Conservation (phyloP, 2,888 invertebrate genomes). For the Hyppa rectilinea region DNA sequence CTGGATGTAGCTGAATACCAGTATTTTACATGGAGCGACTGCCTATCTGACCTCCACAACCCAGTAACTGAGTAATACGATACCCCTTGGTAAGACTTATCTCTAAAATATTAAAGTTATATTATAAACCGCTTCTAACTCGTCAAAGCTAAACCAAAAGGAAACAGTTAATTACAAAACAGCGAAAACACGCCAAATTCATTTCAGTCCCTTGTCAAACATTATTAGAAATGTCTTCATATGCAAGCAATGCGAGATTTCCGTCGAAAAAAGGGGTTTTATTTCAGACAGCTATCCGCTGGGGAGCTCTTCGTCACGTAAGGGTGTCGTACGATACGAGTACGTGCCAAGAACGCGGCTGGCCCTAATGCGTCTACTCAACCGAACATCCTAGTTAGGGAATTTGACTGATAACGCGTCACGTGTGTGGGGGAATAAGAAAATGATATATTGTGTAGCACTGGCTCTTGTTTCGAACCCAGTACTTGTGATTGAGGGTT, state of each 20-base stretch:
- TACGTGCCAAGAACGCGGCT: constrained; percentile 65
- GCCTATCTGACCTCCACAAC: too few relatives aligned
- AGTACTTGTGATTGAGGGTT: constrained; percentile 28
- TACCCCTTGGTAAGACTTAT: too few relatives aligned
- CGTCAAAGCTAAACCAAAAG: neutral
- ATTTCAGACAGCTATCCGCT: constrained; percentile 71
- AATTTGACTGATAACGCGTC: constrained; percentile 67
- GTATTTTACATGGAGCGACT: too few relatives aligned
- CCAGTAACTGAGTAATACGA: too few relatives aligned
- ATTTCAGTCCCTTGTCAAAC: constrained; percentile 57
- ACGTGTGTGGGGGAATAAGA: constrained; percentile 28
- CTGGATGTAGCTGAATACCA: too few relatives aligned
- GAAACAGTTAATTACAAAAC: constrained; percentile 39
- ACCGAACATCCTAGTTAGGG: constrained; percentile 61
- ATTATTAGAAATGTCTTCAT: constrained; percentile 68
- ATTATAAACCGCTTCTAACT: too few relatives aligned
- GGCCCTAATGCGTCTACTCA: constrained; percentile 70
- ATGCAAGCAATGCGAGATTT: constrained; percentile 71
- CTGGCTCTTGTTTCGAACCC: constrained; percentile 36
- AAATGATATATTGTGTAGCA: constrained; percentile 36
- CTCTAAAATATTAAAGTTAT: too few relatives aligned
- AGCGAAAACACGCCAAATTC: constrained; percentile 20
- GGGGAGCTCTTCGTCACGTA: constrained; percentile 76
- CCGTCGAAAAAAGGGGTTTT: constrained; percentile 69
- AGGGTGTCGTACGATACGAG: constrained; percentile 68